phyloP scores from a whole-genome alignment of 2,113 vertebrate species.

The Menidia beryllina region DNA sequence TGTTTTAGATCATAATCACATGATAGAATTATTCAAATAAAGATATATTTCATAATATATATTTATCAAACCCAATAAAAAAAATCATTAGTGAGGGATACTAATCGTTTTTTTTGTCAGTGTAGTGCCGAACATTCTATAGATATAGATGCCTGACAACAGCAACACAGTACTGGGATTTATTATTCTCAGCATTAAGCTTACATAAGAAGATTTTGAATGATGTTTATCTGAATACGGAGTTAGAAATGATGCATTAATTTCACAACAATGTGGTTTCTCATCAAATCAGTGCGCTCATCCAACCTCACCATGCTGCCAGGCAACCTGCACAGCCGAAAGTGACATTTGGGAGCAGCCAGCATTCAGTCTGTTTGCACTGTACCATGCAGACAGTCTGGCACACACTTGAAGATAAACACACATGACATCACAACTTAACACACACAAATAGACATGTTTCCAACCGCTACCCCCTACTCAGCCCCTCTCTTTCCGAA shows the following conservation, averaged over 20 bases:
- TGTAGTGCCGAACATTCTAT: too few relatives aligned
- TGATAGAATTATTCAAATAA: too few relatives aligned
- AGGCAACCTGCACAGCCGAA: constrained; percentile 56
- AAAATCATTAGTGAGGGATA: too few relatives aligned
- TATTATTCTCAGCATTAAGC: constrained; percentile 28
- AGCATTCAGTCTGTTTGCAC: constrained; percentile 23
- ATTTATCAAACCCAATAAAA: too few relatives aligned
- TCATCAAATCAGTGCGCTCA: constrained; percentile 44
- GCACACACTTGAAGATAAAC: constrained; percentile 39
- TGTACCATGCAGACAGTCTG: constrained; percentile 47
- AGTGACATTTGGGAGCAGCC: constrained; percentile 57
- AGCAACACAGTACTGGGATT: constrained; percentile 1
- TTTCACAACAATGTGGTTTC: constrained; percentile 23
- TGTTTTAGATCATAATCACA: too few relatives aligned
- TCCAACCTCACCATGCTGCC: constrained; percentile 45
- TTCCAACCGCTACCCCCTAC: constrained; percentile 4
- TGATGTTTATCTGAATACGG: constrained; percentile 42
- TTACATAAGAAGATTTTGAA: constrained; percentile 29
- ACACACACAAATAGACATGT: constrained; percentile 21
- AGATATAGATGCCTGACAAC: too few relatives aligned
- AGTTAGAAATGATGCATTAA: constrained; percentile 35
- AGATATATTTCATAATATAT: too few relatives aligned
- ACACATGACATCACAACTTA: constrained; percentile 26
- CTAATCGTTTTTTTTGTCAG: too few relatives aligned
- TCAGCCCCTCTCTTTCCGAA: neutral